These are phyloP conservation scores for Euthynnus affinis DNA, from an alignment of 2,797 vertebrate genomes.

Conservation along the genomic window DNA sequence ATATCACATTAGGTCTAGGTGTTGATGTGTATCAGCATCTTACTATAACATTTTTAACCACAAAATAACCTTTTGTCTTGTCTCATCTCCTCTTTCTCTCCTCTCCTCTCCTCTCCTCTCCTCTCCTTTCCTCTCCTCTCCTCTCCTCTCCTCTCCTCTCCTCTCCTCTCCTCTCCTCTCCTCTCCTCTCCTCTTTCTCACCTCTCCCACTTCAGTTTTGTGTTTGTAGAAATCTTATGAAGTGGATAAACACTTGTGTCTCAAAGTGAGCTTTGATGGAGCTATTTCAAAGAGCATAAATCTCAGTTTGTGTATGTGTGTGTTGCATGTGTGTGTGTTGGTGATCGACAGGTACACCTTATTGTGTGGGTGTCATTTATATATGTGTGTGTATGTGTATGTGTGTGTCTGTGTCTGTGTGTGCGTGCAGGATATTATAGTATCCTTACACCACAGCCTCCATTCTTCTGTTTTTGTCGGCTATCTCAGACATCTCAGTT, in stretches of 20 bases:
- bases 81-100: no score
- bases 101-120: neutral
- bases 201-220: slow-evolving; percentile 63
- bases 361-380: slow-evolving; percentile 1
- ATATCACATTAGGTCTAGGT: neutral
- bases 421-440: slow-evolving; percentile 36
- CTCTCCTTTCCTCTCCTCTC: neutral
- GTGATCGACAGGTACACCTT: slow-evolving; percentile 24
- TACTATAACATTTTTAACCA: slow-evolving; percentile 3
- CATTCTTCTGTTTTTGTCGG: slow-evolving; percentile 67
- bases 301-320: slow-evolving; percentile 20
- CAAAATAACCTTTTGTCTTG: no score
- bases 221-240: slow-evolving; percentile 62
- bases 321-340: slow-evolving; percentile 9
- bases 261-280: slow-evolving; percentile 56
- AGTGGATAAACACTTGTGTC: slow-evolving; percentile 57
- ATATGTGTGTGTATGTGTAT: slow-evolving; percentile 8
- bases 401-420: slow-evolving; percentile 19
- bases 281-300: slow-evolving; percentile 33
- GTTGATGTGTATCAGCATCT: neutral
- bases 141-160: no score
- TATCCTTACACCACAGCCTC: slow-evolving; percentile 43
- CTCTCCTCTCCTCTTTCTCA: slow-evolving; percentile 83
- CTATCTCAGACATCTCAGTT: slow-evolving; percentile 76
- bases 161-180: neutral